Evolutionary conservation across 2,888 invertebrate genomes (phyloP).

Genomic region (Macrosiphum euphorbiae): DNA sequence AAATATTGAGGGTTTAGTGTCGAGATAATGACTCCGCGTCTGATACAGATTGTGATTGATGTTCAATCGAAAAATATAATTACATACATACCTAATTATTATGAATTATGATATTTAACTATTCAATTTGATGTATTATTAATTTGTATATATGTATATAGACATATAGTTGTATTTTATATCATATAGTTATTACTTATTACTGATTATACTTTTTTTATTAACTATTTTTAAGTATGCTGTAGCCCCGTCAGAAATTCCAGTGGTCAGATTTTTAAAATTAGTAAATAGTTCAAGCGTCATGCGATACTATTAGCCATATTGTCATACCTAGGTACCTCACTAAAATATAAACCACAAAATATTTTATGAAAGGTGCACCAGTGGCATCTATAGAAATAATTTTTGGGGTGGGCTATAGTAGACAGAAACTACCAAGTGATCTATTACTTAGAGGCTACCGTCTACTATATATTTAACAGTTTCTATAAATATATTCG

Average conservation of each 20-base stretch:
- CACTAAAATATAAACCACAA: background rate
- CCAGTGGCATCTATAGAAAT: too few relatives aligned
- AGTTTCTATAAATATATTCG: too few relatives aligned
- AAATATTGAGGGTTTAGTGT: background rate
- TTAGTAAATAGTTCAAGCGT: background rate
- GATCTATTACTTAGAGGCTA: too few relatives aligned
- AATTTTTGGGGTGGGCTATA: too few relatives aligned
- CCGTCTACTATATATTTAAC: too few relatives aligned
- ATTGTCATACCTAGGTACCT: background rate
- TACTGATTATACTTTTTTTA: background rate
- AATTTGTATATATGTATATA: background rate
- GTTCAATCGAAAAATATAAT: background rate
- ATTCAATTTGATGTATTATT: background rate
- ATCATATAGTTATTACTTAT: background rate
- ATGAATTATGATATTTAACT: background rate
- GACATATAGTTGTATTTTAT: too few relatives aligned
- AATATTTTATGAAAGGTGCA: background rate
- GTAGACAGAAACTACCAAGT: too few relatives aligned
- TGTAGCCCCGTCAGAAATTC: background rate
- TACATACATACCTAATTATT: background rate
- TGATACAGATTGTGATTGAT: background rate
- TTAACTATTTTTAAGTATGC: background rate
- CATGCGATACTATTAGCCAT: background rate
- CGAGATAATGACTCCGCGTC: background rate
- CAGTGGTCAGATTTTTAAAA: background rate